phyloP scores from a whole-genome alignment of 23 tunicate genomes.

The Ascidia mentula region DNA sequence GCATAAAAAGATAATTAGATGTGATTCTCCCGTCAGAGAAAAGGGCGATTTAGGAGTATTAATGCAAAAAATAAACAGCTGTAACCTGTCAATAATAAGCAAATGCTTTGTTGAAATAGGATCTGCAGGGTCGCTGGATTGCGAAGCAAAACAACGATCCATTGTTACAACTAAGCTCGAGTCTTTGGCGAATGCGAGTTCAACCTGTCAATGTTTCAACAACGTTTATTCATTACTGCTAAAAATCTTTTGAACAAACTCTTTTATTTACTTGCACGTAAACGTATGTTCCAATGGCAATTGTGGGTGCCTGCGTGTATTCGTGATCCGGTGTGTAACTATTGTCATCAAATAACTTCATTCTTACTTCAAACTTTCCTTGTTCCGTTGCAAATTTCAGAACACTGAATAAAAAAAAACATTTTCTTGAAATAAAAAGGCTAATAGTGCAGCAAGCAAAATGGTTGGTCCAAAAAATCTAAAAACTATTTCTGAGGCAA shows the following conservation, averaged over 20 bases:
- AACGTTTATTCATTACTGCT: too few relatives aligned
- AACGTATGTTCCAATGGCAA: slow-evolving; percentile 77
- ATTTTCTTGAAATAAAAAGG: too few relatives aligned
- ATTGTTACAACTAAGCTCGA: slow-evolving; percentile 75
- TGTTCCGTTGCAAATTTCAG: slow-evolving; percentile 71
- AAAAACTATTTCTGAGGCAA: too few relatives aligned
- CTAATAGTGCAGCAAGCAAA: too few relatives aligned
- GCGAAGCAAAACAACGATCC: slow-evolving; percentile 93
- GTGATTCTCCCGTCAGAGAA: too few relatives aligned
- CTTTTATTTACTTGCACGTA: slow-evolving; percentile 67
- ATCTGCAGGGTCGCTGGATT: slow-evolving; percentile 91
- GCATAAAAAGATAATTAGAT: too few relatives aligned
- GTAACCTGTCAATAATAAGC: slow-evolving; percentile 69
- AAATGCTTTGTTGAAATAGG: slow-evolving; percentile 90
- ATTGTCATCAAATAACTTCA: slow-evolving; percentile 80
- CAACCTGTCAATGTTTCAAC: slow-evolving; percentile 76
- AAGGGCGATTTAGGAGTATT: too few relatives aligned
- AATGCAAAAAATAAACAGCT: background rate
- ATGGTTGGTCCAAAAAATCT: too few relatives aligned
- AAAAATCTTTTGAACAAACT: too few relatives aligned
- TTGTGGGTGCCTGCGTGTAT: slow-evolving; percentile 69
- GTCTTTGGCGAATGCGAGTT: slow-evolving; percentile 49
- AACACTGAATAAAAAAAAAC: slow-evolving; percentile 47
- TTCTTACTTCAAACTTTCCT: slow-evolving; percentile 83
- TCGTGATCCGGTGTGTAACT: slow-evolving; percentile 58